Evolutionary conservation across 92 coral and sea anemone species (phyloP).

Genomic region (Scolanthus callimorphus): DNA sequence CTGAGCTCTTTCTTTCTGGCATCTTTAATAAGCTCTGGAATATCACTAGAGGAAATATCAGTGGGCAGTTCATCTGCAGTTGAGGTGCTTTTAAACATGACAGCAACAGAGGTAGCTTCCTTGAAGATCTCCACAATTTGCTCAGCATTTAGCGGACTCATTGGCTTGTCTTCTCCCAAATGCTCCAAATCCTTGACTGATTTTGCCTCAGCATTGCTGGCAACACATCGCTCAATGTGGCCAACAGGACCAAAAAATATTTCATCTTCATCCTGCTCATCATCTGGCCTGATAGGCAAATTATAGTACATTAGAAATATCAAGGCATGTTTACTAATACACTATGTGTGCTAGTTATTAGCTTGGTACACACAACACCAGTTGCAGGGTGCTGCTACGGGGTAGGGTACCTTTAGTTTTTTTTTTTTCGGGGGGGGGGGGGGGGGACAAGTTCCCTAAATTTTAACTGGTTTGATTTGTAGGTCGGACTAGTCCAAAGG

Average conservation of each 20-base stretch:
- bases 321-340: no score
- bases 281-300: constrained; percentile 6
- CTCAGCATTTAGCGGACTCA: constrained; percentile 85
- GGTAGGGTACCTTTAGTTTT: no score
- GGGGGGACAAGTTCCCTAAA: no score
- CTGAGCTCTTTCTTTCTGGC: no score
- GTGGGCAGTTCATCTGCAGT: constrained; percentile 11
- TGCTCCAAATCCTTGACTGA: constrained; percentile 36
- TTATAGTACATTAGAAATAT: no score
- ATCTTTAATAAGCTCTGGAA: constrained; percentile 21
- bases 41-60: not conserved
- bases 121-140: constrained; percentile 92
- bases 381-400: no score
- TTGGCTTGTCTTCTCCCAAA: constrained; percentile 42
- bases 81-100: constrained; percentile 47
- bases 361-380: no score
- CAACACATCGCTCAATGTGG: constrained; percentile 83
- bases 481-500: no score
- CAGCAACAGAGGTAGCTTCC: constrained; percentile 90
- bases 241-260: constrained; percentile 97
- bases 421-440: no score
- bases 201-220: constrained; percentile 33
- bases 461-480: no score
- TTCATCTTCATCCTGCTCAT: constrained; percentile 83
- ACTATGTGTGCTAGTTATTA: no score